Conservation (phyloP, 2,888 invertebrate species). For the Cheilosia grossa region DNA sequence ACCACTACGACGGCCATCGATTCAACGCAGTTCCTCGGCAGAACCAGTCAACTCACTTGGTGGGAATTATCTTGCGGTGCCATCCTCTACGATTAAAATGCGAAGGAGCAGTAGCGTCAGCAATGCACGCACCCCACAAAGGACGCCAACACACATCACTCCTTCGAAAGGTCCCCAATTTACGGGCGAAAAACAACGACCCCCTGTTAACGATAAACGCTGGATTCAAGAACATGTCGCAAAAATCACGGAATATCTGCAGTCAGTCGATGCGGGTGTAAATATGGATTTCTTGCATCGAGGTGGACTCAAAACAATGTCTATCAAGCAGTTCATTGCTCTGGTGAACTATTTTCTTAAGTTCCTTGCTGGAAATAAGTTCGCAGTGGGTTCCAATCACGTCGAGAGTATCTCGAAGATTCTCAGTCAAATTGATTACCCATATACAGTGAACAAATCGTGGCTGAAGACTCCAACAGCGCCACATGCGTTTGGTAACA, state of each 20-base stretch:
- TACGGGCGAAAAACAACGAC: constrained; percentile 79
- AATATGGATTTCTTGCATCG: constrained; percentile 77
- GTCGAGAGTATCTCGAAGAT: constrained; percentile 80
- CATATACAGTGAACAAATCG: constrained; percentile 81
- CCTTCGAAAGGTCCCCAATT: constrained; percentile 62
- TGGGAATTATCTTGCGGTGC: constrained; percentile 15
- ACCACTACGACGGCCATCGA: constrained; percentile 75
- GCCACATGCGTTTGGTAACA: constrained; percentile 81
- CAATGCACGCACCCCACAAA: constrained; percentile 71
- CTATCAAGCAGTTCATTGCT: constrained; percentile 81
- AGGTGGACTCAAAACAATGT: constrained; percentile 80
- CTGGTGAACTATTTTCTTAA: constrained; percentile 80
- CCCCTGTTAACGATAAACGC: constrained; percentile 80
- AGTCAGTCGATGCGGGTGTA: constrained; percentile 74
- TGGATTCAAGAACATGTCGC: constrained; percentile 79
- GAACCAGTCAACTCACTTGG: constrained; percentile 24
- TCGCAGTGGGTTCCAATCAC: constrained; percentile 79
- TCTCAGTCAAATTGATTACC: constrained; percentile 80
- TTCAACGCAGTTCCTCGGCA: constrained; percentile 54
- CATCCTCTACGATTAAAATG: constrained; percentile 31
- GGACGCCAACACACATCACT: constrained; percentile 71
- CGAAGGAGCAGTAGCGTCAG: constrained; percentile 75
- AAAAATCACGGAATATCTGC: constrained; percentile 79
- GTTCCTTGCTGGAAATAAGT: constrained; percentile 79
- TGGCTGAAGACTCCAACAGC: constrained; percentile 82